phyloP scores from a whole-genome alignment of 2,888 invertebrate genomes.

The Sympetrum striolatum region DNA sequence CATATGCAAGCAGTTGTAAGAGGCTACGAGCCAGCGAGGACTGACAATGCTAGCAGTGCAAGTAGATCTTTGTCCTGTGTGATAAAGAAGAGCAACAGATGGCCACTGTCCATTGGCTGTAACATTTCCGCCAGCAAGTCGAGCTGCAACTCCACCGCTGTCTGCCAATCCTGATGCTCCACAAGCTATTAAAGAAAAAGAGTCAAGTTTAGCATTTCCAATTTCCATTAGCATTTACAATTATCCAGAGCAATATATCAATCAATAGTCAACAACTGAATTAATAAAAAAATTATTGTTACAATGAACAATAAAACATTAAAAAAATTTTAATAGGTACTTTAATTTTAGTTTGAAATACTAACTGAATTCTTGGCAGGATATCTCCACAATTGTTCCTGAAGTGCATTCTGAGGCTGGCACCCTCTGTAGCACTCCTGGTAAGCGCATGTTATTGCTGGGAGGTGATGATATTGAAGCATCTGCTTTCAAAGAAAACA shows the following conservation, averaged over 20 bases:
- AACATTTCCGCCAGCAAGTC: slow-evolving; percentile 62
- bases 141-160: slow-evolving; percentile 55
- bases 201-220: too few relatives aligned
- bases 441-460: background rate
- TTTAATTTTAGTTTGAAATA: slow-evolving; percentile 38
- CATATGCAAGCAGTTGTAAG: slow-evolving; percentile 60
- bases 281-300: too few relatives aligned
- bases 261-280: too few relatives aligned
- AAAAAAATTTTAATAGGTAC: too few relatives aligned
- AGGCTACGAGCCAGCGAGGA: slow-evolving; percentile 62
- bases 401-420: slow-evolving; percentile 58
- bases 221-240: too few relatives aligned
- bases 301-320: too few relatives aligned
- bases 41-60: slow-evolving; percentile 63
- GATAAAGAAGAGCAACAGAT: slow-evolving; percentile 63
- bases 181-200: slow-evolving; percentile 56
- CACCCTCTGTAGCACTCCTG: slow-evolving; percentile 26
- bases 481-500: slow-evolving; percentile 53
- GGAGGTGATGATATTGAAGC: slow-evolving; percentile 48
- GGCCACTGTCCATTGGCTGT: slow-evolving; percentile 65
- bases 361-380: slow-evolving; percentile 66
- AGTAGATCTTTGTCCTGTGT: slow-evolving; percentile 58
- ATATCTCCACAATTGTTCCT: slow-evolving; percentile 60
- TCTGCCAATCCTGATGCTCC: slow-evolving; percentile 56
- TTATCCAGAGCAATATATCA: too few relatives aligned